Evolutionary conservation across 1,140 invertebrate species (phyloP).

Genomic region (Macrotrachela quadricornifera): DNA sequence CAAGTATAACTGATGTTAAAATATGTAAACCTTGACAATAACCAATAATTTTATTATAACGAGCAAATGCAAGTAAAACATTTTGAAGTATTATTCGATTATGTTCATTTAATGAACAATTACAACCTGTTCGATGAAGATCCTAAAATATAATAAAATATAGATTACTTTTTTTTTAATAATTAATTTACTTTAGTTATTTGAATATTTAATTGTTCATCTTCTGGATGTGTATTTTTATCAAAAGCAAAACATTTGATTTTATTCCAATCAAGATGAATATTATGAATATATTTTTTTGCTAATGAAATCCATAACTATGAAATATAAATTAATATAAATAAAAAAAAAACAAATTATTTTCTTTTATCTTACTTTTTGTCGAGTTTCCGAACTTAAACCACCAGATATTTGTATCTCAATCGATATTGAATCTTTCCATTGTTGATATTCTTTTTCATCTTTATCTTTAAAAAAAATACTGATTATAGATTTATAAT

Average conservation of each 20-base stretch:
- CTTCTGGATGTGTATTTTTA: conserved; percentile 69
- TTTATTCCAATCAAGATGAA: conserved; percentile 59
- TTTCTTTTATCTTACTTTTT: conserved; percentile 39
- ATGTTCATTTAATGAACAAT: conserved; percentile 62
- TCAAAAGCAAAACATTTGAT: conserved; percentile 67
- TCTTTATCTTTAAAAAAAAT: too few species aligned
- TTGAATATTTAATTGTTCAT: conserved; percentile 76
- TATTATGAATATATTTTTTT: conserved; percentile 58
- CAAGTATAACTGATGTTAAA: conserved; percentile 71
- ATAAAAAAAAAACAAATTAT: not conserved
- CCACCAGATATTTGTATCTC: conserved; percentile 72
- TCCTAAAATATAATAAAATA: conserved; percentile 30
- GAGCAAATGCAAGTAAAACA: conserved; percentile 70
- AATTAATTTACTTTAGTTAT: conserved; percentile 50
- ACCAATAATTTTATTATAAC: conserved; percentile 63
- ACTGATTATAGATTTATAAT: too few species aligned
- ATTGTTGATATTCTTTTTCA: conserved; percentile 56
- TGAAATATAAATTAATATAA: too few species aligned
- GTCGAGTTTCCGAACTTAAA: conserved; percentile 68
- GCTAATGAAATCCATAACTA: conserved; percentile 66
- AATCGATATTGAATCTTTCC: conserved; percentile 87
- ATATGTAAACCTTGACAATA: conserved; percentile 82
- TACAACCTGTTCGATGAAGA: conserved; percentile 61
- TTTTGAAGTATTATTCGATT: conserved; percentile 76
- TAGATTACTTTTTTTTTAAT: too few species aligned